A percentile compares a stretch with the other conserved stretches of the same genome.
Evolutionary conservation across 1,140 invertebrate genomes (phyloP).

Genomic region (Penaeus vannamei): DNA sequence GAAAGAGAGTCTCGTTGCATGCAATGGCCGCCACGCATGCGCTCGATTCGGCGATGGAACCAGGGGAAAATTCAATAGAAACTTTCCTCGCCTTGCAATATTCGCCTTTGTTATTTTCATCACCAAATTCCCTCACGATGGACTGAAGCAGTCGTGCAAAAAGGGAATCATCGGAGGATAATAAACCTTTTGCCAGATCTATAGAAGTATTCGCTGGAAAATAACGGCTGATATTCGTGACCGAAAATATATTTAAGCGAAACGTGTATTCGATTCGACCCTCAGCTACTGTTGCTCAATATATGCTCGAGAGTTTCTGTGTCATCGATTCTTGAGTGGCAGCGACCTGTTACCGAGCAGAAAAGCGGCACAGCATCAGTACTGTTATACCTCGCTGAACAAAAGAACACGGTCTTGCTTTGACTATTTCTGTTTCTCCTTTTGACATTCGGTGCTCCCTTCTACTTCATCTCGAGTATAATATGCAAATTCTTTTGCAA

Average conservation of each 20-base stretch:
- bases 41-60: conserved; percentile 8
- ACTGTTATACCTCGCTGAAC: too few species aligned
- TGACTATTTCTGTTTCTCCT: too few species aligned
- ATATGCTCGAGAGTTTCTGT: too few species aligned
- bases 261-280: too few species aligned
- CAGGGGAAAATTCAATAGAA: conserved; percentile 58
- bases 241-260: too few species aligned
- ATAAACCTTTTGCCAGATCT: too few species aligned
- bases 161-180: neutral
- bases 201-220: neutral
- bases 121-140: neutral
- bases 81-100: conserved; percentile 49
- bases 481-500: too few species aligned
- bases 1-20: neutral
- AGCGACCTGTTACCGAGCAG: conserved; percentile 47
- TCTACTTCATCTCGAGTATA: too few species aligned
- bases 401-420: too few species aligned
- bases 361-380: neutral
- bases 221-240: neutral
- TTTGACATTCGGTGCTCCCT: too few species aligned
- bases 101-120: conserved; percentile 33
- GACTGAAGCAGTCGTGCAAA: neutral
- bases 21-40: conserved; percentile 28
- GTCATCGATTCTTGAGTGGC: conserved; percentile 34
- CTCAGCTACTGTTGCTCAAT: too few species aligned